Conservation (phyloP, 2,797 vertebrate genomes). For the Pangasius djambal region DNA sequence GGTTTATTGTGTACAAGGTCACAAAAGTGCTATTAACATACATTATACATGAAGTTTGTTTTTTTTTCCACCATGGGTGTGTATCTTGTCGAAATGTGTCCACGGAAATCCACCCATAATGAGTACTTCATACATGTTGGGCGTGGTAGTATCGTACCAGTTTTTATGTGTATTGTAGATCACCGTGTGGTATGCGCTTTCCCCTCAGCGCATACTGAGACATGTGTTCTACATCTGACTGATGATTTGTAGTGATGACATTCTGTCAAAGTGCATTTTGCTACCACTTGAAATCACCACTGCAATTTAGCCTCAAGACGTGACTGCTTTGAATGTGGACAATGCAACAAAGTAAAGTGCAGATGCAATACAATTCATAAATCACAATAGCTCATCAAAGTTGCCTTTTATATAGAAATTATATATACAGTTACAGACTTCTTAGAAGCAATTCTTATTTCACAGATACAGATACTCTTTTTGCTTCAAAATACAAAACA, state of each 20-base stretch:
- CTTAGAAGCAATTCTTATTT: slow-evolving; percentile 21
- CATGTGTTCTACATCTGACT: slow-evolving; percentile 15
- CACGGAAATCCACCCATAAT: slow-evolving; percentile 23
- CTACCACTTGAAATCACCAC: slow-evolving; percentile 7
- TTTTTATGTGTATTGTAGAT: slow-evolving; percentile 32
- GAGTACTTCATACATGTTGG: slow-evolving; percentile 24
- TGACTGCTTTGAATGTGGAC: background rate
- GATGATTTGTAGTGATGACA: slow-evolving; percentile 28
- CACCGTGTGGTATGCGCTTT: slow-evolving; percentile 27
- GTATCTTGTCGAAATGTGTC: slow-evolving; percentile 19
- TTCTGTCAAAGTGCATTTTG: slow-evolving; percentile 40
- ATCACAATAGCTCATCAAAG: background rate
- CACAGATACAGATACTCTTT: background rate
- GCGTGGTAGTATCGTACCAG: slow-evolving; percentile 35
- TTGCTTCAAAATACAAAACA: slow-evolving; percentile 36
- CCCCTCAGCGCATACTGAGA: background rate
- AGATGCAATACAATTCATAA: slow-evolving; percentile 1
- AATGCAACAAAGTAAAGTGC: slow-evolving; percentile 11
- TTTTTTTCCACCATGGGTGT: slow-evolving; percentile 22
- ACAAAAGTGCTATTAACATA: slow-evolving; percentile 12
- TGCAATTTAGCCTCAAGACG: background rate
- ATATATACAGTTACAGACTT: slow-evolving; percentile 17
- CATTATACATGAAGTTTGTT: background rate
- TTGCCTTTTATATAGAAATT: slow-evolving; percentile 9
- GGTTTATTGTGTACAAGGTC: slow-evolving; percentile 32